These are phyloP conservation scores for Rugalucina vietnamica DNA, from an alignment of 2,888 invertebrate species.

Conservation along the genomic window DNA sequence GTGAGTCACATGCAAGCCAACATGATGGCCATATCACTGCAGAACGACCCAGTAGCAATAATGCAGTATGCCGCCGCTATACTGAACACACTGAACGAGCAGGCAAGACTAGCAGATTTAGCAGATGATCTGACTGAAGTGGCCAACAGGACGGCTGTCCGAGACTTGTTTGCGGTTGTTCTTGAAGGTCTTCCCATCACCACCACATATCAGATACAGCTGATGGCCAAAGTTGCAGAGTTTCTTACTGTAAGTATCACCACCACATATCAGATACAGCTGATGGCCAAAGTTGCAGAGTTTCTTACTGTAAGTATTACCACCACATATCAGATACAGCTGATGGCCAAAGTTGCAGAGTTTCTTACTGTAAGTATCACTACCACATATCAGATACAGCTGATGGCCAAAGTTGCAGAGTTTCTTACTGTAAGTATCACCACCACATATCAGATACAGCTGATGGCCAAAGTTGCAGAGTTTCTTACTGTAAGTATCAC, in stretches of 20 bases:
- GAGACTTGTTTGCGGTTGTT: conserved; percentile 67
- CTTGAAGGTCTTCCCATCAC: conserved; percentile 62
- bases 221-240: conserved; percentile 67
- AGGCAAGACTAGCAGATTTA: conserved; percentile 52
- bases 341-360: too few relatives aligned
- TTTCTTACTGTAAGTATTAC: too few relatives aligned
- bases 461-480: too few relatives aligned
- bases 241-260: conserved; percentile 68
- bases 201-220: conserved; percentile 65
- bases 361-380: too few relatives aligned
- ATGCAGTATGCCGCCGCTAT: conserved; percentile 72
- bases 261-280: not conserved
- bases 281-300: too few relatives aligned
- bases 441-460: too few relatives aligned
- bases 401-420: too few relatives aligned
- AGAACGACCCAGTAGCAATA: conserved; percentile 68
- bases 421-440: too few relatives aligned
- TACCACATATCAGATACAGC: too few relatives aligned
- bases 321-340: too few relatives aligned
- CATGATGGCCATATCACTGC: conserved; percentile 63
- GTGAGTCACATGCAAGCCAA: conserved; percentile 46
- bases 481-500: too few relatives aligned
- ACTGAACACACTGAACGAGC: conserved; percentile 69
- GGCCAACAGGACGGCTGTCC: conserved; percentile 58
- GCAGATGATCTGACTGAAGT: conserved; percentile 31